phyloP scores from a whole-genome alignment of 2,113 vertebrate genomes.

The Phaethon lepturus region DNA sequence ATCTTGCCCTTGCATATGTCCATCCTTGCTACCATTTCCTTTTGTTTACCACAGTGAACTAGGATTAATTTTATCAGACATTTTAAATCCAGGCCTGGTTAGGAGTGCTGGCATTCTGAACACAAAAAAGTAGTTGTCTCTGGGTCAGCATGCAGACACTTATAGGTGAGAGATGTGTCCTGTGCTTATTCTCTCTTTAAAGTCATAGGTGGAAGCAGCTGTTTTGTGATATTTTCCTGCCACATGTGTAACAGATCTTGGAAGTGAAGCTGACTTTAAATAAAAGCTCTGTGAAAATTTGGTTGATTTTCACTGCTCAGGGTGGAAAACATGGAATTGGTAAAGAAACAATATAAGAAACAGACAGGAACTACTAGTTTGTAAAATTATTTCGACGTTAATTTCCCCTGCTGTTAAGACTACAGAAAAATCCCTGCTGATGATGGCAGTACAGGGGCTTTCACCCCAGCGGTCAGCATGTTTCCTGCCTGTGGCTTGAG shows the following conservation, averaged over 20 bases:
- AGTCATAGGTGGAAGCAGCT: neutral
- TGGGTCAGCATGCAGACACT: neutral
- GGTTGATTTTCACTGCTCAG: neutral
- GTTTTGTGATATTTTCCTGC: neutral
- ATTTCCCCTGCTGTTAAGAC: neutral
- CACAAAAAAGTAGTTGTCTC: neutral
- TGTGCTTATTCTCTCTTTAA: neutral
- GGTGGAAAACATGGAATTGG: neutral
- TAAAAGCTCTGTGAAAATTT: neutral
- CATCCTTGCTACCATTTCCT: neutral
- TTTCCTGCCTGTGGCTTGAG: neutral
- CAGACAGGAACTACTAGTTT: neutral
- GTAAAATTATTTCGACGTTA: neutral
- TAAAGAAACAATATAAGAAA: neutral
- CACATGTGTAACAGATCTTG: neutral
- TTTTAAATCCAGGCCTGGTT: neutral
- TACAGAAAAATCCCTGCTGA: neutral
- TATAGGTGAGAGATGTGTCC: neutral
- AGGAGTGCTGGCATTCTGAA: neutral
- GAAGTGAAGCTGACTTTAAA: neutral
- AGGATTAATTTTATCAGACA: neutral
- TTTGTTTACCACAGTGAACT: neutral
- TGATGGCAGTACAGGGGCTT: neutral
- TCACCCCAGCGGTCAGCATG: neutral
- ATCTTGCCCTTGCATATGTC: neutral